Evolutionary conservation across 1,140 invertebrate genomes (phyloP), one percentile per base, ranked within the genome.

Genomic region (Drosophila punjabiensis): DNA sequence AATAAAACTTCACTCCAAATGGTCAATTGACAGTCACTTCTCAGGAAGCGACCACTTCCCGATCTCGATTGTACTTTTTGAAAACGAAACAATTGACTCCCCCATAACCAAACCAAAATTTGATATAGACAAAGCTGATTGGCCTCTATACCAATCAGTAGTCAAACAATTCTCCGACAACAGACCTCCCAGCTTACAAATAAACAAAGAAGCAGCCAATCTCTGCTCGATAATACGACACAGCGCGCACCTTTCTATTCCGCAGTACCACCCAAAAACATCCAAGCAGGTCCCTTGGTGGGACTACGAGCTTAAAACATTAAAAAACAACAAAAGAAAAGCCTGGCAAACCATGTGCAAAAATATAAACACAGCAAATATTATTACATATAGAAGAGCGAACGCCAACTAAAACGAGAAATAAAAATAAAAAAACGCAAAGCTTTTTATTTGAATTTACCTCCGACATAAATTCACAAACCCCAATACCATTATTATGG

Each of bases 251-350:
- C 18, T 47, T 2, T 47, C 18, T 11, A 20, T 47, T 5, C 33
- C 20, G 58, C 33, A 55, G 55, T 53, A 41, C 13, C 56, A 45
- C 30, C 30, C 41, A 32, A 62, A 35, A 16, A 20, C 32, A 76
- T 56, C 55, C 11, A 59, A 55, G 24, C 48, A 69, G 18, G 59
- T 69, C 33, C 33, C 59, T 32, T 56, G 60, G 32, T 75, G 66
- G 66, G 20, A 47, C n/a, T 52, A n/a, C 24, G 59, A 61, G n/a
- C 37, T 63, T 14, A 6, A 14, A 66, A 35, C 24, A 32, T 14
- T 39, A 63, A 60, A 70, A 59, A 65, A 56, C 45, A 76, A 76
- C 4, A 58, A 65, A 66, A 80, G 66, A 41, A 11, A 30, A 35
- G 50, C 9, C 48, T 55, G 48, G 20, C 18, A 50, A 35, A 37